Evolutionary conservation across 2,113 vertebrate species (phyloP).

Genomic region (Muscicapa adusta): DNA sequence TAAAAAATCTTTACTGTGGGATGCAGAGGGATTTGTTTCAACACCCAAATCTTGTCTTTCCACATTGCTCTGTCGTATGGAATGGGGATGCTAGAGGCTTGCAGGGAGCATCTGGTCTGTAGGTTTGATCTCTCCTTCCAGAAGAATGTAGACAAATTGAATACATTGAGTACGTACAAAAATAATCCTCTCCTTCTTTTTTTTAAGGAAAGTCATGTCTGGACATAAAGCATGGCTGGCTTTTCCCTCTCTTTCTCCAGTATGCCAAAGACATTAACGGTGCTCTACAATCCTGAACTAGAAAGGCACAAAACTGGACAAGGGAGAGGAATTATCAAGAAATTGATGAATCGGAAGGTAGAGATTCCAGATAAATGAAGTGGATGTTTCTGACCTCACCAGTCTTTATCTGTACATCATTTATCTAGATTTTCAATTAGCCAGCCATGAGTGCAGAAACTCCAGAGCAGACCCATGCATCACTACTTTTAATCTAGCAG

Average conservation of each 20-base stretch:
- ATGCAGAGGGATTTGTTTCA: background rate
- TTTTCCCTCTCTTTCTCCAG: background rate
- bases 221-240: background rate
- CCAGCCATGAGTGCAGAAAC: background rate
- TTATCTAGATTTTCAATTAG: background rate
- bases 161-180: background rate
- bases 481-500: background rate
- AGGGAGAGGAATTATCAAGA: background rate
- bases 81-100: background rate
- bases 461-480: background rate
- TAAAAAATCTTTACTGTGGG: background rate
- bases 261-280: background rate
- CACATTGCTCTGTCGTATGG: background rate
- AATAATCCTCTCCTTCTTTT: background rate
- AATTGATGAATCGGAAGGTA: background rate
- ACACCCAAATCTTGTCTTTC: background rate
- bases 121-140: background rate
- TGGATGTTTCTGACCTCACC: background rate
- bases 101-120: background rate
- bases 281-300: background rate
- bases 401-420: background rate
- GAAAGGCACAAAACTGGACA: background rate
- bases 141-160: background rate
- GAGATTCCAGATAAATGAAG: background rate
- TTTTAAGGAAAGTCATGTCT: background rate